Evolutionary conservation across 92 coral and sea anemone genomes (phyloP).

Genomic region (Paragorgia papillata): DNA sequence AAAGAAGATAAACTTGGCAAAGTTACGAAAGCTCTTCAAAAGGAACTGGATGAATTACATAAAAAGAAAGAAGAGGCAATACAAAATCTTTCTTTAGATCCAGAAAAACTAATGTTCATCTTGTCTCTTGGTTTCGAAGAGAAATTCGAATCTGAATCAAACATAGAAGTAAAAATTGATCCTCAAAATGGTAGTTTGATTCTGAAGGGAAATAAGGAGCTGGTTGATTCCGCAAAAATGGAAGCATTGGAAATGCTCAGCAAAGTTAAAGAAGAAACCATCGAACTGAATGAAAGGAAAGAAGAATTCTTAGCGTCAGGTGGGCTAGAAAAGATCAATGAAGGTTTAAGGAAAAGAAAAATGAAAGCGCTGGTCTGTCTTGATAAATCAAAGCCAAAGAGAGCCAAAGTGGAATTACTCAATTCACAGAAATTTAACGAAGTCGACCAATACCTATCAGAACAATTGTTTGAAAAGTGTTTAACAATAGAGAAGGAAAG

Average conservation of each 20-base stretch:
- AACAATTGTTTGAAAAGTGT: constrained; percentile 50
- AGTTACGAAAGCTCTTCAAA: neutral
- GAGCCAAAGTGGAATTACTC: neutral
- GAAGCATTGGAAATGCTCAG: neutral
- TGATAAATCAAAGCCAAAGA: constrained; percentile 1
- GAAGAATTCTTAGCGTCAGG: constrained; percentile 6
- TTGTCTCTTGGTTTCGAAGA: constrained; percentile 14
- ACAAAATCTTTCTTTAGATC: neutral
- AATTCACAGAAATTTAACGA: neutral
- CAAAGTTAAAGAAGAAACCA: constrained; percentile 1
- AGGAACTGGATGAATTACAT: constrained; percentile 2
- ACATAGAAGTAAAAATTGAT: neutral
- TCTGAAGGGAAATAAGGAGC: neutral
- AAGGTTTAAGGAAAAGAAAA: neutral
- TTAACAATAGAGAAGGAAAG: constrained; percentile 59
- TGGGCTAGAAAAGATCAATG: neutral
- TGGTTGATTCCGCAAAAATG: neutral
- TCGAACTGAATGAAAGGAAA: neutral
- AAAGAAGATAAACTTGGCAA: neutral
- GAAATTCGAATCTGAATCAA: neutral
- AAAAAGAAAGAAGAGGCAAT: neutral
- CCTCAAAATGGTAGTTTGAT: neutral
- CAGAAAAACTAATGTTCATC: neutral
- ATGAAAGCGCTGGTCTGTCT: constrained; percentile 6
- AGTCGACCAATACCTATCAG: neutral